A percentile compares a stretch with the other conserved stretches of the same genome.
phyloP scores from a whole-genome alignment of 2,888 invertebrate genomes.

The Tetheella fluctuosa region DNA sequence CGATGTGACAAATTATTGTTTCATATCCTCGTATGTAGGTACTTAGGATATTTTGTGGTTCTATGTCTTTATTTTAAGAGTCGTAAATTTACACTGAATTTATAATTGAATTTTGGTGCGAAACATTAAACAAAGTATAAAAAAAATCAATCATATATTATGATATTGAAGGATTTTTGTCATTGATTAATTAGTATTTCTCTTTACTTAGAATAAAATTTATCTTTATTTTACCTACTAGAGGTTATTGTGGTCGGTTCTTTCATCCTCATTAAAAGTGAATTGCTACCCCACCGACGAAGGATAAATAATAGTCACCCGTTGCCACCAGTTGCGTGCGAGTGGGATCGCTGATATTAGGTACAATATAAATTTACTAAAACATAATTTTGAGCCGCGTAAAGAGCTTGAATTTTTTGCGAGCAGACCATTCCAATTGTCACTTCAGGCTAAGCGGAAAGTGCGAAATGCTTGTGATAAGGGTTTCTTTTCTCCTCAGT shows the following conservation, averaged over 20 bases:
- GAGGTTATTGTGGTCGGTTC: neutral
- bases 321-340: neutral
- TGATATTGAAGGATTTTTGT: neutral
- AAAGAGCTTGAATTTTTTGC: conserved; percentile 43
- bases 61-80: no score
- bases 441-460: conserved; percentile 67
- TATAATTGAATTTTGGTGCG: no score
- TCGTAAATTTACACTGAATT: no score
- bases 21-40: neutral
- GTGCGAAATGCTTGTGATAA: conserved; percentile 78
- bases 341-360: neutral
- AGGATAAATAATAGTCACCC: neutral
- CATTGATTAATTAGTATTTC: no score
- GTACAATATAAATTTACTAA: conserved; percentile 11
- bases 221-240: no score
- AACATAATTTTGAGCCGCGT: conserved; percentile 9
- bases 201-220: no score
- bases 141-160: no score
- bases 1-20: conserved; percentile 6
- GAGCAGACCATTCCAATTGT: conserved; percentile 63
- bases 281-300: neutral
- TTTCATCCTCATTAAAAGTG: neutral
- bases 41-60: neutral
- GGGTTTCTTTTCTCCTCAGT: conserved; percentile 79
- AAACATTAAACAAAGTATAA: no score